Evolutionary conservation across 35 echinoderm and acorn worm genomes (phyloP).

Genomic region (Hemicentrotus pulcherrimus): DNA sequence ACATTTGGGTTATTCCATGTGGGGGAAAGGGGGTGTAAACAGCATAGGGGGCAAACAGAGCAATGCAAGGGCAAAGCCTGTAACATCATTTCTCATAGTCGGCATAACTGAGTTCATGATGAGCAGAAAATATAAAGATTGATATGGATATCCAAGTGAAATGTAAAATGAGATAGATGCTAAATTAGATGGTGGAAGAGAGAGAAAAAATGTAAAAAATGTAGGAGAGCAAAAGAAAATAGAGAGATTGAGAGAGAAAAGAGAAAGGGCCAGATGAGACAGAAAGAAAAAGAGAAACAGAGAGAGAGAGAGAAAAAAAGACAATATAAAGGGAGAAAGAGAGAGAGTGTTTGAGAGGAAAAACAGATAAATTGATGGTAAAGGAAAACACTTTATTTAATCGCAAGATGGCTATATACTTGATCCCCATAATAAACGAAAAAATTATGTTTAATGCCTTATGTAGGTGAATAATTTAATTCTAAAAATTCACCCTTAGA

Average conservation of each 20-base stretch:
- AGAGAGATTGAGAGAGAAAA: too few species aligned
- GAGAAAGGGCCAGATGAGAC: background rate
- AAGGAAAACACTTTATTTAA: background rate
- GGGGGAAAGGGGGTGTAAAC: background rate
- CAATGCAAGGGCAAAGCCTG: too few species aligned
- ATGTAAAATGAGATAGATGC: too few species aligned
- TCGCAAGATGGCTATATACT: background rate
- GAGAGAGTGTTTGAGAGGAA: background rate
- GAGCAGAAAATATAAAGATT: too few species aligned
- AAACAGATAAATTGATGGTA: background rate
- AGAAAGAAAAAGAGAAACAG: background rate
- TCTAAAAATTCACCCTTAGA: background rate
- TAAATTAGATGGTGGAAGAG: too few species aligned
- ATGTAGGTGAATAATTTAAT: background rate
- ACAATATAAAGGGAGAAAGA: background rate
- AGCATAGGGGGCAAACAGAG: too few species aligned
- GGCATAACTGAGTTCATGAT: too few species aligned
- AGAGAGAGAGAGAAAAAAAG: background rate
- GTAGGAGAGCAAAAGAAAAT: too few species aligned
- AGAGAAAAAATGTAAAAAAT: too few species aligned
- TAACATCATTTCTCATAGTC: too few species aligned
- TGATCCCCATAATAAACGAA: background rate
- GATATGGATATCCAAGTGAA: too few species aligned
- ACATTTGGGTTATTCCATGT: background rate
- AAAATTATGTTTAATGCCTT: background rate